Percentiles rank a stretch among this genome's conserved stretches.
Conservation (phyloP, 2,797 vertebrate genomes). For the Muscicapa comitata region DNA sequence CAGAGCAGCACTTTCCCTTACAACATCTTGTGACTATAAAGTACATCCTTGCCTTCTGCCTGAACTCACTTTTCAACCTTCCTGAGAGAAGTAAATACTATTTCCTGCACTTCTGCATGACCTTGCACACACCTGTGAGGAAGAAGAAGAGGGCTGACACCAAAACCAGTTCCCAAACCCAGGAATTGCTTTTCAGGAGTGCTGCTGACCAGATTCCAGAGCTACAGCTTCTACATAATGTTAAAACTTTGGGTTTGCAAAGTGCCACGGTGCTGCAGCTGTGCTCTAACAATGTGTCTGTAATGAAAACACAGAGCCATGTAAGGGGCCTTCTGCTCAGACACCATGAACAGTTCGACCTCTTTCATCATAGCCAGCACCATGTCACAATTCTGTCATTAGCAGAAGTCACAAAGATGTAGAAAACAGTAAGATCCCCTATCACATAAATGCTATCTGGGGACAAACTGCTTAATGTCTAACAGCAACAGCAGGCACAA, state of each 20-base stretch:
- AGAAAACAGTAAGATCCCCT: constrained; percentile 20
- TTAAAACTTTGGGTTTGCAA: not conserved
- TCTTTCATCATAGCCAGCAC: constrained; percentile 1
- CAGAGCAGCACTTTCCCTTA: not conserved
- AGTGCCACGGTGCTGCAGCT: not conserved
- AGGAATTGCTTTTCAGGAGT: not conserved
- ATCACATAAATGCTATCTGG: constrained; percentile 18
- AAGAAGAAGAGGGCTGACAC: not conserved
- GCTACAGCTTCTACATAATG: not conserved
- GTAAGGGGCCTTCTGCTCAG: not conserved
- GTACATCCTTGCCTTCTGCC: not conserved
- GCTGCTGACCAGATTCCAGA: not conserved
- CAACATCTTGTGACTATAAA: not conserved
- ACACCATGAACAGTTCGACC: not conserved
- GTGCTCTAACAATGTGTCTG: not conserved
- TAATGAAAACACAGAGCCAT: not conserved
- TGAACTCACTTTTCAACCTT: not conserved
- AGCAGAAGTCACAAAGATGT: not conserved
- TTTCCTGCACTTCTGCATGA: not conserved
- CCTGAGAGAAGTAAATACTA: not conserved
- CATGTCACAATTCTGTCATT: not conserved
- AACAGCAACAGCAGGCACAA: not conserved
- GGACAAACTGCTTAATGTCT: constrained; percentile 27
- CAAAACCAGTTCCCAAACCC: not conserved
- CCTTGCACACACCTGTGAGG: not conserved